Evolutionary conservation across 2,797 vertebrate genomes (phyloP).

Genomic region (Semotilus atromaculatus): DNA sequence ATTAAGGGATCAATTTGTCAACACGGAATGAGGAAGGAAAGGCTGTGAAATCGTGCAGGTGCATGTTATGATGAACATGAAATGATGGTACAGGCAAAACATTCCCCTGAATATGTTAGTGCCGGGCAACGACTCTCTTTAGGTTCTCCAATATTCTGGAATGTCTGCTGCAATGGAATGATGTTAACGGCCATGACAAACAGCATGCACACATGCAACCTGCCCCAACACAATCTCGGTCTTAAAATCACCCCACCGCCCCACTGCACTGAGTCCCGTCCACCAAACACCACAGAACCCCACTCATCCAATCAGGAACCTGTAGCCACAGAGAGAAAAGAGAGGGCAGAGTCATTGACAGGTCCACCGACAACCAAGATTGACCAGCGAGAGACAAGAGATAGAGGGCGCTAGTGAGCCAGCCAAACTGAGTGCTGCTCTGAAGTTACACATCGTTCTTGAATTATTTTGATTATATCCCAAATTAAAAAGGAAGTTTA

Average conservation of each 20-base stretch:
- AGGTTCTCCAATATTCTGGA: conserved; percentile 49
- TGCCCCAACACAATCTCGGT: conserved; percentile 70
- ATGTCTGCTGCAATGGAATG: conserved; percentile 72
- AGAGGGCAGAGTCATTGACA: conserved; percentile 51
- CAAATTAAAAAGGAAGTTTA: not conserved
- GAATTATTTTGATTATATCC: not conserved
- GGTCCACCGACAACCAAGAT: conserved; percentile 9
- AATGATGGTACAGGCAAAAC: conserved; percentile 76
- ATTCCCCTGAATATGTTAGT: conserved; percentile 82
- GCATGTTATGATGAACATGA: conserved; percentile 83
- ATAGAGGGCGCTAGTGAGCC: not conserved
- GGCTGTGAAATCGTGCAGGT: conserved; percentile 82
- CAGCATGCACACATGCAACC: conserved; percentile 95
- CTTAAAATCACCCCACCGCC: conserved; percentile 66
- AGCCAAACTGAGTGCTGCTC: not conserved
- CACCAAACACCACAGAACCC: conserved; percentile 96
- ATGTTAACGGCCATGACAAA: conserved; percentile 86
- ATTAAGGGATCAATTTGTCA: conserved; percentile 33
- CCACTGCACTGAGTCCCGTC: conserved; percentile 92
- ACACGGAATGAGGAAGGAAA: conserved; percentile 30
- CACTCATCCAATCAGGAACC: conserved; percentile 98
- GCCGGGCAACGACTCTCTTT: conserved; percentile 55
- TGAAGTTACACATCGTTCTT: not conserved
- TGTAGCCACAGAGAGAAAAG: conserved; percentile 87
- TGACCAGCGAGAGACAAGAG: not conserved